These are phyloP conservation scores for Zele albiditarsus DNA, from an alignment of 2,888 invertebrate genomes.

Conservation along the genomic window DNA sequence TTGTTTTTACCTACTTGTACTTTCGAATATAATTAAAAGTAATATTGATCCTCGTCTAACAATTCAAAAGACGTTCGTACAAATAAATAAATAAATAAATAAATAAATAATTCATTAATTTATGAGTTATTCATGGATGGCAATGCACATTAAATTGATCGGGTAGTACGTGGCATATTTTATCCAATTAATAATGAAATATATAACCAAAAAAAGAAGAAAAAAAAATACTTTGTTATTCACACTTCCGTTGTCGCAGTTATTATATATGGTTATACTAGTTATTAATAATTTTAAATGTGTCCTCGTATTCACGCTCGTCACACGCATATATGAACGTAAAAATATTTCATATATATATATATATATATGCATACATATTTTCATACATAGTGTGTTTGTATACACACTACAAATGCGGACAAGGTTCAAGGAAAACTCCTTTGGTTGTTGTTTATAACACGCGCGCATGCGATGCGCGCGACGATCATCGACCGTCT, in stretches of 20 bases:
- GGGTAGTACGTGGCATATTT: background rate
- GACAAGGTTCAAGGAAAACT: slow-evolving; percentile 68
- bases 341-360: background rate
- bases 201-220: background rate
- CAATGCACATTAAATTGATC: background rate
- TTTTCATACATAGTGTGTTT: background rate
- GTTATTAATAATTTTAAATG: slow-evolving; percentile 39
- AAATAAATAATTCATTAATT: background rate
- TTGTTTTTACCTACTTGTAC: too few species aligned
- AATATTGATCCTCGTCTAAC: background rate
- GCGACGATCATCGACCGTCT: slow-evolving; percentile 31
- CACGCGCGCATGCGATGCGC: slow-evolving; percentile 28
- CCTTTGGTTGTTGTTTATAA: slow-evolving; percentile 49
- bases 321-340: background rate
- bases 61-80: background rate
- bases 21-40: background rate
- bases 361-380: background rate
- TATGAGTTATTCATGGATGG: background rate
- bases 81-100: background rate
- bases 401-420: slow-evolving; percentile 2
- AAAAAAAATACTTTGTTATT: slow-evolving; percentile 7
- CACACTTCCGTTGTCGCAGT: slow-evolving; percentile 23
- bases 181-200: background rate
- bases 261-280: background rate
- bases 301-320: slow-evolving; percentile 19